A percentile compares a stretch with the other conserved stretches of the same genome.
Evolutionary conservation across 1,140 invertebrate genomes (phyloP).

Genomic region (Drosophila burlai): DNA sequence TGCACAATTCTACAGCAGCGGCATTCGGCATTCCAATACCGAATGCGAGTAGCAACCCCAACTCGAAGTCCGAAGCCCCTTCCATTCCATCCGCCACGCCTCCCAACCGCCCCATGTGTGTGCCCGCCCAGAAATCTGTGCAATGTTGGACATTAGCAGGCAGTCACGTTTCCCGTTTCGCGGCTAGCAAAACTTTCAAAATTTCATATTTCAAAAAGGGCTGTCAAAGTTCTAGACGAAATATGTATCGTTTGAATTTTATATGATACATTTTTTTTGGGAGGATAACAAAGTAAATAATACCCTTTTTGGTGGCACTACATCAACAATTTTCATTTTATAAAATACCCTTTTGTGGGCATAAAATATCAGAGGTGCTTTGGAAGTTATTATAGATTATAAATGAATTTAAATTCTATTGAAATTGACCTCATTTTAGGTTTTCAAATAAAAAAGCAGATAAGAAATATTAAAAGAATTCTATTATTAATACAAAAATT

Average conservation of each 20-base stretch:
- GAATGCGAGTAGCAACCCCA: conserved; percentile 1
- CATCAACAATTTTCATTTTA: no score
- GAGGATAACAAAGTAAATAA: no score
- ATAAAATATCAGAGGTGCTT: neutral
- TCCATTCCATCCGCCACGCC: neutral
- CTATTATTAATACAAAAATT: neutral
- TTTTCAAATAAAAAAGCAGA: neutral
- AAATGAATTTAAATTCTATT: neutral
- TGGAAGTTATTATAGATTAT: no score
- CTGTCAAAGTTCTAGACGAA: neutral
- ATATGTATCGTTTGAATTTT: neutral
- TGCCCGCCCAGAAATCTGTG: conserved; percentile 11
- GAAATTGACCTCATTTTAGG: no score
- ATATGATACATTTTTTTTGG: no score
- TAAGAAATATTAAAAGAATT: neutral
- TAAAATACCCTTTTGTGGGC: neutral
- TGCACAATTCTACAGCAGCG: conserved; percentile 6
- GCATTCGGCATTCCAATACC: conserved; percentile 18
- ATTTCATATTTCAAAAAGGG: neutral
- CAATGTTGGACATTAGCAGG: conserved; percentile 16
- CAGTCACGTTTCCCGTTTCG: conserved; percentile 10
- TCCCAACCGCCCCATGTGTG: neutral
- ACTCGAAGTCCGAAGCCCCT: neutral
- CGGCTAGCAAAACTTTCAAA: neutral
- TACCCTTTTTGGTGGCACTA: no score